Conservation (phyloP, 1,140 invertebrate genomes). For the Bombus waltoni region DNA sequence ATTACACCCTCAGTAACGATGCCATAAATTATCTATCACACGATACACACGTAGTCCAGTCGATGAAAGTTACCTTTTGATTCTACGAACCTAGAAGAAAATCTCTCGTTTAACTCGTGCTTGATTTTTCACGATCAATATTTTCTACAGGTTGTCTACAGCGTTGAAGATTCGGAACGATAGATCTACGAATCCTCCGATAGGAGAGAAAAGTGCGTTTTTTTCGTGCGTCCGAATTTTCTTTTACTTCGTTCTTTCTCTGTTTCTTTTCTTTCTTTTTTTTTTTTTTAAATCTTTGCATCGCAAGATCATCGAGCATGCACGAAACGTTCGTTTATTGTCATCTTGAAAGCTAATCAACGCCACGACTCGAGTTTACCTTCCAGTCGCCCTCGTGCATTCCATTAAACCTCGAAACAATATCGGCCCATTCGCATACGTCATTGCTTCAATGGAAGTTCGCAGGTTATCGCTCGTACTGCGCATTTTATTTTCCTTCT, state of each 20-base stretch:
- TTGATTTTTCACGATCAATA: not conserved
- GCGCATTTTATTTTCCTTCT: constrained; percentile 61
- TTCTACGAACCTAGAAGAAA: constrained; percentile 1
- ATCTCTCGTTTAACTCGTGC: not conserved
- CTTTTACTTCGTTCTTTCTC: not conserved
- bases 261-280: too few species aligned
- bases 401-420: constrained; percentile 46
- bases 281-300: not conserved
- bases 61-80: not conserved
- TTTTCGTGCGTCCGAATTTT: constrained; percentile 29
- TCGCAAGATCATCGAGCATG: constrained; percentile 64
- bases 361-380: constrained; percentile 60
- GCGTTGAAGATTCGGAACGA: not conserved
- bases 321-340: constrained; percentile 79
- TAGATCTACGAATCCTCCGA: not conserved
- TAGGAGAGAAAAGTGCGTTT: constrained; percentile 1
- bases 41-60: not conserved
- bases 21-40: not conserved
- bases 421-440: not conserved
- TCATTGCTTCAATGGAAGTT: constrained; percentile 45
- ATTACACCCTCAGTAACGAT: not conserved
- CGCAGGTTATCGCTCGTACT: constrained; percentile 69
- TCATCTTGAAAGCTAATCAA: constrained; percentile 78
- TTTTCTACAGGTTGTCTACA: not conserved
- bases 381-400: constrained; percentile 17